Percentiles rank a stretch among this genome's conserved stretches.
These are phyloP conservation scores for Chrysina gloriosa DNA, from an alignment of 2,888 invertebrate genomes.

Conservation along the genomic window DNA sequence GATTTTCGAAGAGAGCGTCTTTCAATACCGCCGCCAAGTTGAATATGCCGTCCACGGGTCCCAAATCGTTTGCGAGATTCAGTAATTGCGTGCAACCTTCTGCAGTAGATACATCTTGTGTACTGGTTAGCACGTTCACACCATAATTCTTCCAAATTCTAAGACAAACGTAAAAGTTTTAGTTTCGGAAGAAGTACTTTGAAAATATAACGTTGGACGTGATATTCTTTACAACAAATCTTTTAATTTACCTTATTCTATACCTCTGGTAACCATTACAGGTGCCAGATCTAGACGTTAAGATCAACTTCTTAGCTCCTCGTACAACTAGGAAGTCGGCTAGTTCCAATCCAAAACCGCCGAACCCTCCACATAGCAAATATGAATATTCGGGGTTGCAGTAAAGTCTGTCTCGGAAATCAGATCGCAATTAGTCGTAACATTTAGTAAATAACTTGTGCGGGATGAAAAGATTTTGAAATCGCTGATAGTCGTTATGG, in stretches of 20 bases:
- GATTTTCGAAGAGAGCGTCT: conserved; percentile 83
- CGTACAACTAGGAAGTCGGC: conserved; percentile 87
- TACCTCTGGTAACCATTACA: conserved; percentile 85
- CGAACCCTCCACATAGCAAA: conserved; percentile 83
- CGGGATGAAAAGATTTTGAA: too few relatives aligned
- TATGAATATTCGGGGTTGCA: conserved; percentile 57
- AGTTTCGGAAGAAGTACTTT: too few relatives aligned
- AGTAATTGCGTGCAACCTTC: conserved; percentile 79
- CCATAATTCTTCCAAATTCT: conserved; percentile 77
- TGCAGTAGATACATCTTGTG: conserved; percentile 76
- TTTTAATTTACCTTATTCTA: conserved; percentile 76
- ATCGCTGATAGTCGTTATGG: too few relatives aligned
- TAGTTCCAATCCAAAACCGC: conserved; percentile 92
- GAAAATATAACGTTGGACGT: too few relatives aligned
- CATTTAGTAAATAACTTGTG: too few relatives aligned
- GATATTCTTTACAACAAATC: too few relatives aligned
- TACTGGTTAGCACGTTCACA: conserved; percentile 75
- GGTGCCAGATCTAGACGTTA: conserved; percentile 85
- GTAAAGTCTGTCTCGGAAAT: too few relatives aligned
- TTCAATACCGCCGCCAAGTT: conserved; percentile 86
- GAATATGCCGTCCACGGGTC: conserved; percentile 85
- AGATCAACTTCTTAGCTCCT: conserved; percentile 81
- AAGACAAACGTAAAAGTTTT: neutral
- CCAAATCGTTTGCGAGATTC: conserved; percentile 71
- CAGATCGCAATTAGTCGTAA: too few relatives aligned